Conservation (phyloP, 1,140 invertebrate genomes). For the Lutraria rhynchaena region DNA sequence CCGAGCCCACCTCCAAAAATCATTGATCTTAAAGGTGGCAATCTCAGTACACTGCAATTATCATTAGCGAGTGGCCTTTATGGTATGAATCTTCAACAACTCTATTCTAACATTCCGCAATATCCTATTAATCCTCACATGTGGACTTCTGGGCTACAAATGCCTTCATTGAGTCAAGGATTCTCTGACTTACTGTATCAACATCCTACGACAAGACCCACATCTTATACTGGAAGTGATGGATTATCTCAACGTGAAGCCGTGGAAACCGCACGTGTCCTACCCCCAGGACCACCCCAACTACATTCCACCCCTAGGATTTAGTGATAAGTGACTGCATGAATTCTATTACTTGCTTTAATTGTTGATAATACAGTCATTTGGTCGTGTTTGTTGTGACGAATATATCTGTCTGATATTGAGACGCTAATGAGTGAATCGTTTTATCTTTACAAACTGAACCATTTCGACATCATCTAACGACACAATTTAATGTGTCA, state of each 20-base stretch:
- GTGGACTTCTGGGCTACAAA: constrained; percentile 39
- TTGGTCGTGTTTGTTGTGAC: too few relatives aligned
- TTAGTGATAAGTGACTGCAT: constrained; percentile 17
- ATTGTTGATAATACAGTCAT: too few relatives aligned
- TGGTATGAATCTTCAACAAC: constrained; percentile 43
- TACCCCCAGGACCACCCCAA: not conserved
- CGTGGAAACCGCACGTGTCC: not conserved
- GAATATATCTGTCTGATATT: too few relatives aligned
- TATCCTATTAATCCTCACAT: constrained; percentile 48
- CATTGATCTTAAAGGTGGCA: constrained; percentile 72
- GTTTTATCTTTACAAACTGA: too few relatives aligned
- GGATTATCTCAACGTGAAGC: constrained; percentile 20
- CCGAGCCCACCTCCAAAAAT: constrained; percentile 80
- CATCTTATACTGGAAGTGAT: not conserved
- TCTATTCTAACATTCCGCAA: constrained; percentile 38
- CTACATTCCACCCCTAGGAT: constrained; percentile 44
- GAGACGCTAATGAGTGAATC: too few relatives aligned
- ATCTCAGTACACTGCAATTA: constrained; percentile 60
- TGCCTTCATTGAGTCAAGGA: not conserved
- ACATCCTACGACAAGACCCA: not conserved
- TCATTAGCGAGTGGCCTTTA: constrained; percentile 67
- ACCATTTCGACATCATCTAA: too few relatives aligned
- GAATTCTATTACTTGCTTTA: too few relatives aligned
- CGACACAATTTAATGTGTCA: too few relatives aligned
- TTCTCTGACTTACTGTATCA: constrained; percentile 4